A percentile compares a stretch with the other conserved stretches of the same genome.
Evolutionary conservation across 2,113 vertebrate species (phyloP).

Genomic region (Syngnathus floridae): DNA sequence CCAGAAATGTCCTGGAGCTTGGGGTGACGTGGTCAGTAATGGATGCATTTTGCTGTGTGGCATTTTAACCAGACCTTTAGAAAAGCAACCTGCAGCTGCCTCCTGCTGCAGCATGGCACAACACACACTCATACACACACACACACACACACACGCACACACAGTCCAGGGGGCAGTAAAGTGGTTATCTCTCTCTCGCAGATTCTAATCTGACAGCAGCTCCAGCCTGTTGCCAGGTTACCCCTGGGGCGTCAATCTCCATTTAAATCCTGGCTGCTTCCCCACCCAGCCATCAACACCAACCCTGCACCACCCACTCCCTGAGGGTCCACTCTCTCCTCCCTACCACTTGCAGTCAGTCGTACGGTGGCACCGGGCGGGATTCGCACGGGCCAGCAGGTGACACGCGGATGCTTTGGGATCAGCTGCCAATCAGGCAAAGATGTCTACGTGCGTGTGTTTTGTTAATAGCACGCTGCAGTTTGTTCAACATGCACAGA

Average conservation of each 20-base stretch:
- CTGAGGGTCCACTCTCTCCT: slow-evolving; percentile 26
- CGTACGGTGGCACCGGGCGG: slow-evolving; percentile 23
- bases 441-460: slow-evolving; percentile 8
- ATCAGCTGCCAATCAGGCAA: slow-evolving; percentile 29
- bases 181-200: slow-evolving; percentile 71
- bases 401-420: slow-evolving; percentile 45
- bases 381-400: slow-evolving; percentile 44
- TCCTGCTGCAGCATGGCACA: slow-evolving; percentile 45
- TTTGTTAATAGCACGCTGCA: slow-evolving; percentile 3
- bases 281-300: slow-evolving; percentile 58
- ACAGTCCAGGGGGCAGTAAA: slow-evolving; percentile 70
- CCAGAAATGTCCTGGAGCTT: background rate
- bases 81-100: slow-evolving; percentile 63
- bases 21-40: slow-evolving; percentile 37
- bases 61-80: slow-evolving; percentile 58
- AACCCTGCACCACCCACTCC: slow-evolving; percentile 41
- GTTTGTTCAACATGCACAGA: slow-evolving; percentile 6
- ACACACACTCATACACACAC: slow-evolving; percentile 13
- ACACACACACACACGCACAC: slow-evolving; percentile 23
- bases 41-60: slow-evolving; percentile 48
- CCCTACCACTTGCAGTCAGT: slow-evolving; percentile 10
- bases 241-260: slow-evolving; percentile 65
- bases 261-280: slow-evolving; percentile 62
- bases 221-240: slow-evolving; percentile 74
- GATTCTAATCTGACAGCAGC: slow-evolving; percentile 74